These are phyloP conservation scores for Amphibalanus amphitrite DNA, from an alignment of 1,140 invertebrate genomes.

Conservation along the genomic window DNA sequence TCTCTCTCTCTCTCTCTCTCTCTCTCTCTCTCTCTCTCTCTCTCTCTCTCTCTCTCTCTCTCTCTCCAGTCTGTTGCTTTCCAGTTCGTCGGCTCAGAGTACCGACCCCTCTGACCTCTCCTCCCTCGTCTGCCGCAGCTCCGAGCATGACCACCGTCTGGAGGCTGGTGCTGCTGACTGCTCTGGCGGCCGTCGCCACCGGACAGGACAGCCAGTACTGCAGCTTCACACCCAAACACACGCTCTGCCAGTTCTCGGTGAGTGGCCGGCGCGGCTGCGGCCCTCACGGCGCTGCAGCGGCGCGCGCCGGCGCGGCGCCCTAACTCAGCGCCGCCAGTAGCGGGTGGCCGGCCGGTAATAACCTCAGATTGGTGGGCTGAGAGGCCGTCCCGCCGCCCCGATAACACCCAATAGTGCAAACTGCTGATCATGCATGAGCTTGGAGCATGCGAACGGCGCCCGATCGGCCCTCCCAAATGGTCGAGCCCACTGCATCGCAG, in stretches of 20 bases:
- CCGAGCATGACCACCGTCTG: background rate
- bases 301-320: too few species aligned
- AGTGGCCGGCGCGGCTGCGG: background rate
- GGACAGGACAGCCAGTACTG: slow-evolving; percentile 4
- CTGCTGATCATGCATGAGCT: too few species aligned
- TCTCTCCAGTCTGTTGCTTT: slow-evolving; percentile 5
- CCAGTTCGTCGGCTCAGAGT: background rate
- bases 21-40: background rate
- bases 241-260: slow-evolving; percentile 2
- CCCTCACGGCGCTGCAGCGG: background rate
- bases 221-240: slow-evolving; percentile 3
- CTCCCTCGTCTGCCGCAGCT: too few species aligned
- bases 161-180: background rate
- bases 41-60: slow-evolving; percentile 7
- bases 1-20: slow-evolving; percentile 6
- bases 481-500: too few species aligned
- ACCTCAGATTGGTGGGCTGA: too few species aligned
- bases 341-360: too few species aligned
- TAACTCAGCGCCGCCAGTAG: background rate
- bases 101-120: too few species aligned
- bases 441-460: too few species aligned
- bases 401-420: too few species aligned
- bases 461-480: too few species aligned
- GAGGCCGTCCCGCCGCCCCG: too few species aligned
- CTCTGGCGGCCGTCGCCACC: background rate